Evolutionary conservation across 2,888 invertebrate species (phyloP).

Genomic region (Drosophila formosana): DNA sequence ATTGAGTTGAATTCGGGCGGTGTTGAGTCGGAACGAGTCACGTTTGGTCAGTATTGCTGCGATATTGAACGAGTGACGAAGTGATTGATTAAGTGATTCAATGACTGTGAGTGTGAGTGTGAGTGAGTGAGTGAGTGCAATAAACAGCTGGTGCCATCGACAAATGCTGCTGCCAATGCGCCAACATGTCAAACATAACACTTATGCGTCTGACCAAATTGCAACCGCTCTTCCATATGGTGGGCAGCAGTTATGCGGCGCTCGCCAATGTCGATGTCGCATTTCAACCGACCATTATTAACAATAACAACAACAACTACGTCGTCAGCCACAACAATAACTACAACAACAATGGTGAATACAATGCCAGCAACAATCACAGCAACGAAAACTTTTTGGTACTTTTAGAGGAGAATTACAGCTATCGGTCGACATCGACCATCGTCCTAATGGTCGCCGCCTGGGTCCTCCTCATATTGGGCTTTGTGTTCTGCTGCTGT

Average conservation of each 20-base stretch:
- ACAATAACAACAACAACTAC: conserved; percentile 9
- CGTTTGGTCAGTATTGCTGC: conserved; percentile 35
- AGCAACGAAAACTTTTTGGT: conserved; percentile 66
- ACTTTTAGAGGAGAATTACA: conserved; percentile 66
- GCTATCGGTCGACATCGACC: conserved; percentile 73
- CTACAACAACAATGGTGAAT: conserved; percentile 40
- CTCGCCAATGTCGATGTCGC: conserved; percentile 55
- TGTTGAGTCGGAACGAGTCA: conserved; percentile 22
- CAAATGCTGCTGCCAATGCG: not conserved
- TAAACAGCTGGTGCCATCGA: conserved; percentile 33
- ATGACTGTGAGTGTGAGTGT: conserved; percentile 3
- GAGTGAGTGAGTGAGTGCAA: conserved; percentile 8
- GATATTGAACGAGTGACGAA: conserved; percentile 30
- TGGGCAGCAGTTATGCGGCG: conserved; percentile 53
- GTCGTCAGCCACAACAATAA: not conserved
- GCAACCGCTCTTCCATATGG: conserved; percentile 65
- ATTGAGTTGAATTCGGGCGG: conserved; percentile 8
- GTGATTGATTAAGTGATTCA: conserved; percentile 44
- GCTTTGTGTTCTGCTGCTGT: conserved; percentile 83
- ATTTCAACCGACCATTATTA: conserved; percentile 35
- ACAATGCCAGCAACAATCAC: conserved; percentile 38
- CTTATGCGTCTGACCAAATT: conserved; percentile 60
- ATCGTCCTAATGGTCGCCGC: conserved; percentile 82
- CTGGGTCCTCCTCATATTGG: conserved; percentile 81
- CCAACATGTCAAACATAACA: conserved; percentile 73